Base-by-base conservation (phyloP, 1,140 invertebrate genomes). In the Caenorhabditis remanei region DNA sequence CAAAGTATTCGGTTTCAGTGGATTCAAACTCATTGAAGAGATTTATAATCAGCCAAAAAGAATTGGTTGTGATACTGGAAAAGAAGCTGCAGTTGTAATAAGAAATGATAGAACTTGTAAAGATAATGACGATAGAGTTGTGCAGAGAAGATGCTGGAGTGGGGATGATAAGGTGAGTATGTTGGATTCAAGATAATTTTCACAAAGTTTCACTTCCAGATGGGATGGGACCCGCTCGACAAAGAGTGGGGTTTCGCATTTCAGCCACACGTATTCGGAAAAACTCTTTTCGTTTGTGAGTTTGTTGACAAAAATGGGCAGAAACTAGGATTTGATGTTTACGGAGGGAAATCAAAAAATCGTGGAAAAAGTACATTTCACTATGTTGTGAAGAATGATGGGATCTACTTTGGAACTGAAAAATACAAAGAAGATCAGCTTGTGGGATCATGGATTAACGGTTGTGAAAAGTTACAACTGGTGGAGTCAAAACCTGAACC, bases 271-370 rank as follows among this genome's bases (percentile, higher is more conserved):
- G 16, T 43, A 4, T 58, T 56, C 14, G 83, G 83, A 55, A 41
- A 41, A 46, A 84, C 83, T 21, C 83, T 84, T 19, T 84, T 84
- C 21, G 53, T 56, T 41, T 58, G 53, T 19, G 83, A 84, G 21
- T 84, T 84, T 43, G 32, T 84, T n/a, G 83, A 84, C n/a, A 46
- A 41, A 40, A 24, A 61, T 40, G 56, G 46, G 19, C 53, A 84
- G 83, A 84, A 84, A 48, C 21, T 84, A n/a, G 83, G 83, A 4
- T 84, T 84, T 19, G 83, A 84, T 46, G 83, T 84, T 9, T 84
- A 84, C n/a, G 83, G 83, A 41, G 83, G 83, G 6, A 84, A 84
- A 43, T 58, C 53, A 4, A 84, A 84, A 40, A 84, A 84, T 19
- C 41, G n/a, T 16, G 83, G 55, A 24, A 84, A 84, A 43, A 40